Evolutionary conservation across 1,140 invertebrate species (phyloP).

Genomic region (Papilio polytes): DNA sequence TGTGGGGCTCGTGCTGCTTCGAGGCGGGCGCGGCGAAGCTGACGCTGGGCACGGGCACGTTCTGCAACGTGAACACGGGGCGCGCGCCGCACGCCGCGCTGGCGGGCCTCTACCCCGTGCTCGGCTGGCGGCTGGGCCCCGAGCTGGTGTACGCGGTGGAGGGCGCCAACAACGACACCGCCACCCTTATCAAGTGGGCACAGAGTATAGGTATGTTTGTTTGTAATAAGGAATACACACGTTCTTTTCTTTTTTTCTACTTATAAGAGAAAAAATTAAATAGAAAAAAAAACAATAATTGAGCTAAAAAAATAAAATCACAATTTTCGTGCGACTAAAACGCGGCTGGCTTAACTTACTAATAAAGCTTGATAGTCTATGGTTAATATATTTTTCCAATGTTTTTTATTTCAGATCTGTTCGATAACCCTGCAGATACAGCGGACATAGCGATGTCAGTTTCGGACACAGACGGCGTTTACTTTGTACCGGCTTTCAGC

Average conservation of each 20-base stretch:
- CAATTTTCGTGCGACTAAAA: too few relatives aligned
- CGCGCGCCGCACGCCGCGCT: conserved; percentile 90
- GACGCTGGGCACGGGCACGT: conserved; percentile 97
- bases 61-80: conserved; percentile 95
- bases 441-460: conserved; percentile 89
- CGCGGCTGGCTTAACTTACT: too few relatives aligned
- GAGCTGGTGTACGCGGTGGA: conserved; percentile 92
- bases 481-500: conserved; percentile 96
- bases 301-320: too few relatives aligned
- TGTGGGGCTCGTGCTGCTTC: conserved; percentile 96
- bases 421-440: conserved; percentile 88
- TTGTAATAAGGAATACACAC: too few relatives aligned
- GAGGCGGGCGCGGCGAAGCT: conserved; percentile 93
- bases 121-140: conserved; percentile 93
- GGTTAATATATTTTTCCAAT: conserved; percentile 58
- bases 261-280: too few relatives aligned
- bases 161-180: conserved; percentile 94
- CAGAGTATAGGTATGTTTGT: conserved; percentile 89
- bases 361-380: not conserved
- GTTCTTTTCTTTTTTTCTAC: too few relatives aligned
- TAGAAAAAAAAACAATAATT: too few relatives aligned
- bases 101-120: conserved; percentile 93
- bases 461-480: conserved; percentile 91
- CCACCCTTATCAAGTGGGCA: conserved; percentile 94
- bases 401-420: conserved; percentile 84